phyloP scores from a whole-genome alignment of 2,888 invertebrate species.

The Microplitis manilae region DNA sequence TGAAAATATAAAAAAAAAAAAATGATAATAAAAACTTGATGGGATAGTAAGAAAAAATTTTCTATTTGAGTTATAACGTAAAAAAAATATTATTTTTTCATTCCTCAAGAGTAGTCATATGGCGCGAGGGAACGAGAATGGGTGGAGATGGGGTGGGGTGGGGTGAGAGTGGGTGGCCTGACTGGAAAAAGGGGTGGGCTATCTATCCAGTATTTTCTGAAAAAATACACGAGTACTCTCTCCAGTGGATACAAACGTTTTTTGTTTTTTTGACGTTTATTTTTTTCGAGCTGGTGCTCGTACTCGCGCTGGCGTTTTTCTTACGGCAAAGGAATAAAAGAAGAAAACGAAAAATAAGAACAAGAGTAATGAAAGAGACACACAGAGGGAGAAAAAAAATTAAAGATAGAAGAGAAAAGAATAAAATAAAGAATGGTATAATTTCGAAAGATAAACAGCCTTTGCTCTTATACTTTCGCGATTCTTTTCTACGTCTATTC shows the following conservation, averaged over 20 bases:
- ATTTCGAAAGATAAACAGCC: constrained; percentile 1
- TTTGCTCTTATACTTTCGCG: constrained; percentile 4
- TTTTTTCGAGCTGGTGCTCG: background rate
- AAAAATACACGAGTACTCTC: background rate
- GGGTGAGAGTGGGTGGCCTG: background rate
- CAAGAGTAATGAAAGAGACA: background rate
- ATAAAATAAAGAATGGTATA: constrained; percentile 45
- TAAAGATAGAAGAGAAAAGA: constrained; percentile 27
- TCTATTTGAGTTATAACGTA: constrained; percentile 1
- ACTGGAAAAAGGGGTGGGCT: background rate
- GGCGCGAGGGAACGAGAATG: background rate
- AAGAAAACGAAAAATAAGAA: constrained; percentile 9
- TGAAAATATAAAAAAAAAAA: background rate
- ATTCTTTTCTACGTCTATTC: constrained; percentile 18
- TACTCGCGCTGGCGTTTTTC: constrained; percentile 6
- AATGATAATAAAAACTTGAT: constrained; percentile 1
- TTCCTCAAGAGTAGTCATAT: constrained; percentile 12
- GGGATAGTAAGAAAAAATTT: constrained; percentile 8
- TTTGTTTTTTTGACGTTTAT: background rate
- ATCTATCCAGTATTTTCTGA: background rate
- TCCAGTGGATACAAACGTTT: background rate
- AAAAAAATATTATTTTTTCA: constrained; percentile 21
- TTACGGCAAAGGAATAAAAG: background rate
- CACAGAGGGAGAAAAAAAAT: background rate
- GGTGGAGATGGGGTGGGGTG: background rate